These are phyloP conservation scores for Orientallactaga sibirica DNA, from an alignment of 2,797 vertebrate species.

Conservation along the genomic window DNA sequence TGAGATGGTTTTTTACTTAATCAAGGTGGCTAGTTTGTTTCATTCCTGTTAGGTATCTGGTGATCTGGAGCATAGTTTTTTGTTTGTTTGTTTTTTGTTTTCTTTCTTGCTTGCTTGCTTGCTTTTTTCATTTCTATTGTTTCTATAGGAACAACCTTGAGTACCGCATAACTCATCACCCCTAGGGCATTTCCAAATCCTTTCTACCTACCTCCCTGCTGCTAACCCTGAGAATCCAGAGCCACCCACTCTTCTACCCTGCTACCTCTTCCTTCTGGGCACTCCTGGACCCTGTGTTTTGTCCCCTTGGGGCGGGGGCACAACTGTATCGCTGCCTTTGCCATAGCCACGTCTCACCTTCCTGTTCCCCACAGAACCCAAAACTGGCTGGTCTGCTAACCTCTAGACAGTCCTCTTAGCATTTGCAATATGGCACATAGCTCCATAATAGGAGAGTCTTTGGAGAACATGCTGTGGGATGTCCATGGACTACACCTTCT, in stretches of 20 bases:
- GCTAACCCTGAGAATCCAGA: background rate
- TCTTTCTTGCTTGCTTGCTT: background rate
- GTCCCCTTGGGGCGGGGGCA: background rate
- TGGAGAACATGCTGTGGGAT: background rate
- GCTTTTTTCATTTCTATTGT: background rate
- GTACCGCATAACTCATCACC: background rate
- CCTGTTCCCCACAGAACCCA: background rate
- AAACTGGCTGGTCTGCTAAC: background rate
- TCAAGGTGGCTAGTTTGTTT: background rate
- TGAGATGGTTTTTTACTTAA: background rate
- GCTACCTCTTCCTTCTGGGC: background rate
- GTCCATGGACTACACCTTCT: background rate
- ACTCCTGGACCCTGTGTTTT: background rate
- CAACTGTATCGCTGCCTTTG: no score
- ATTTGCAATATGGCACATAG: background rate
- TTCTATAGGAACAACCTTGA: conserved; percentile 1
- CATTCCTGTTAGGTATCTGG: background rate
- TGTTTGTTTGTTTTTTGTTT: background rate
- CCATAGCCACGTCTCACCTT: background rate
- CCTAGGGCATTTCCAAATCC: background rate
- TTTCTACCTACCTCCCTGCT: background rate
- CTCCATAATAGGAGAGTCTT: background rate
- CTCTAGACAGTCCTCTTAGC: background rate
- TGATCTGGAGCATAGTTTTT: background rate
- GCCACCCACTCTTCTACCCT: background rate